A percentile compares a stretch with the other conserved stretches of the same genome.
These are phyloP conservation scores for Branchipolynoe longqiensis DNA, from an alignment of 2,888 invertebrate species.

Conservation along the genomic window DNA sequence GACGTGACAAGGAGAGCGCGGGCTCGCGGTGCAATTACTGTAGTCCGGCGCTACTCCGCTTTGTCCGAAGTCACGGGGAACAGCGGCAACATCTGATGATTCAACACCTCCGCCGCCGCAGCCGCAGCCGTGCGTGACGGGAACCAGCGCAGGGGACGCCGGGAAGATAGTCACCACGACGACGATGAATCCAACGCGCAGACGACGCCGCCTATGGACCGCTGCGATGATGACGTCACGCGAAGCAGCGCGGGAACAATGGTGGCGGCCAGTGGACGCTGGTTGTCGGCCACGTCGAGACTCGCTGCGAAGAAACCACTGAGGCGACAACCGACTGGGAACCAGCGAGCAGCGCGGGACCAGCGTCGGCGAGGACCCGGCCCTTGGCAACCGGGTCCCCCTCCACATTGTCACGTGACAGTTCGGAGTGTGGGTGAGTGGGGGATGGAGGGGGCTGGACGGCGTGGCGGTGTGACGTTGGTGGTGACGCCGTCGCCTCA, in stretches of 20 bases:
- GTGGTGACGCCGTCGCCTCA: no score
- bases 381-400: constrained; percentile 33
- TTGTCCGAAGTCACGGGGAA: no score
- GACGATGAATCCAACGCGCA: not conserved
- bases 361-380: constrained; percentile 24
- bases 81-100: no score
- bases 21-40: no score
- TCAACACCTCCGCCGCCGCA: no score
- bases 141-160: no score
- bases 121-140: no score
- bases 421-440: no score
- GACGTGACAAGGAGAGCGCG: no score
- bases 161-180: not conserved
- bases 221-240: not conserved
- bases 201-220: not conserved
- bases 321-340: not conserved
- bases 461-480: no score
- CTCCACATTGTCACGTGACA: constrained; percentile 16
- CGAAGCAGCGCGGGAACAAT: not conserved
- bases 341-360: constrained; percentile 14
- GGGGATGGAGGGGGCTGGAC: no score
- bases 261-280: not conserved
- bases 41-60: no score
- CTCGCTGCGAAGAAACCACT: not conserved
- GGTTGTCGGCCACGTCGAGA: not conserved